Evolutionary conservation across 2,888 invertebrate genomes (phyloP).

Genomic region (Lepetodrilus schrolli): DNA sequence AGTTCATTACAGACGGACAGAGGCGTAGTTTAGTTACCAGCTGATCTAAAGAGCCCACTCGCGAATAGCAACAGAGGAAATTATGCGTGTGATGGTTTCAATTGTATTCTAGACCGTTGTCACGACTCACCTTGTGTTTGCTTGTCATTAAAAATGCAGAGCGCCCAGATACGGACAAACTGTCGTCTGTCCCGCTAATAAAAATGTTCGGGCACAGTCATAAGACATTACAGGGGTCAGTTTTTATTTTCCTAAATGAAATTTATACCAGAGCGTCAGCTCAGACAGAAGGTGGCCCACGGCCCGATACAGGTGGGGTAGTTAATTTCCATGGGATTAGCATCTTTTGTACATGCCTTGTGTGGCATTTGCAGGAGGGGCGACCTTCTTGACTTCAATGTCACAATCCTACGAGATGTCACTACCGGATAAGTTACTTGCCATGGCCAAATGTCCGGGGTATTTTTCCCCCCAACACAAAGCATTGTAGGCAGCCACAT

Average conservation of each 20-base stretch:
- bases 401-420: background rate
- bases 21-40: background rate
- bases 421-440: background rate
- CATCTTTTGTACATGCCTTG: background rate
- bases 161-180: background rate
- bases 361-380: background rate
- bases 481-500: background rate
- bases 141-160: background rate
- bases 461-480: background rate
- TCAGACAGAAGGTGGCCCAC: background rate
- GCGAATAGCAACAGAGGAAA: background rate
- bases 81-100: slow-evolving; percentile 6
- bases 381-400: background rate
- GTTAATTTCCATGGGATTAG: background rate
- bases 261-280: background rate
- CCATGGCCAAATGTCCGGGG: background rate
- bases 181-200: background rate
- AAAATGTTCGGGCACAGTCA: background rate
- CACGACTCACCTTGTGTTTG: background rate
- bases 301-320: background rate
- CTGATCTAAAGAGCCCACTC: background rate
- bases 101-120: background rate
- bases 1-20: background rate
- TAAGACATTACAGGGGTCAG: background rate
- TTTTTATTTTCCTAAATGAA: slow-evolving; percentile 9